Percentiles rank a stretch among this genome's conserved stretches.
Conservation (phyloP, 2,113 vertebrate genomes). For the Ciconia maguari region DNA sequence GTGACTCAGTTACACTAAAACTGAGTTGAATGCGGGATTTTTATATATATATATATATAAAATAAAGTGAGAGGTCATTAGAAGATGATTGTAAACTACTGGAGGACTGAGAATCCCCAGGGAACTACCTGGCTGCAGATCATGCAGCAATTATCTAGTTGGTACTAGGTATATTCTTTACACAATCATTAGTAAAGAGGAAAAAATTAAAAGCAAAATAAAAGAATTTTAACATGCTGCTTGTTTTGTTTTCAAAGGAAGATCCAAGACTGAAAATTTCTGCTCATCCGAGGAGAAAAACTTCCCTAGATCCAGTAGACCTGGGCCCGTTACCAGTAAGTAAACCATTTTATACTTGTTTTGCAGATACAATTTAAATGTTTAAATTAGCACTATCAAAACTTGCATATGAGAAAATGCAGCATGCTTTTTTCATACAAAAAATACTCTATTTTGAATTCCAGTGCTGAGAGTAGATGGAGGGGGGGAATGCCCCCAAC, state of each 20-base stretch:
- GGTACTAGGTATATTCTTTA: neutral
- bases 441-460: neutral
- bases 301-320: conserved; percentile 84
- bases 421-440: neutral
- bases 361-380: neutral
- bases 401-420: neutral
- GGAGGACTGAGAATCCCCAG: neutral
- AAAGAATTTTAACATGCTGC: conserved; percentile 14
- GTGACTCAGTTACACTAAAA: neutral
- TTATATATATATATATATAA: neutral
- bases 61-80: neutral
- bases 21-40: neutral
- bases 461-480: neutral
- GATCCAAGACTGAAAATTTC: conserved; percentile 90
- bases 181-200: neutral
- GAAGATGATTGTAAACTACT: neutral
- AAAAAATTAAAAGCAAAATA: neutral
- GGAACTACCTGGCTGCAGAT: neutral
- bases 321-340: conserved; percentile 90
- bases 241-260: conserved; percentile 77
- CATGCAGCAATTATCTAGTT: neutral
- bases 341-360: neutral
- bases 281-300: conserved; percentile 78
- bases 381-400: neutral
- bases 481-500: neutral